These are phyloP conservation scores for Acholoe squamosa DNA, from an alignment of 2,888 invertebrate genomes.

Conservation along the genomic window DNA sequence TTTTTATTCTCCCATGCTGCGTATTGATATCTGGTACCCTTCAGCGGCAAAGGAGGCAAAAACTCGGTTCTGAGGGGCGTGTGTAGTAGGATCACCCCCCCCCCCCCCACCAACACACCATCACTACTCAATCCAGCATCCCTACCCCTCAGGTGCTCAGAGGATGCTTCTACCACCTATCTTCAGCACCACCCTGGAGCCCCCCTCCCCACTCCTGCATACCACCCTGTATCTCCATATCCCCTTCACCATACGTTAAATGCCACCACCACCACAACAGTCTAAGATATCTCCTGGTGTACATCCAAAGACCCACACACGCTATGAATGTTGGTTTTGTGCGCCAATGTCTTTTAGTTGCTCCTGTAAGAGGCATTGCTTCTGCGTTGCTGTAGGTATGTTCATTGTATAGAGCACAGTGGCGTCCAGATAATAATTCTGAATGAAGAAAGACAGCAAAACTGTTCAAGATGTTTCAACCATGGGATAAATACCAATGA, in stretches of 20 bases:
- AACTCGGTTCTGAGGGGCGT: neutral
- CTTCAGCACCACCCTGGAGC: neutral
- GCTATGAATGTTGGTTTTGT: no score
- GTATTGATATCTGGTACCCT: slow-evolving; percentile 16
- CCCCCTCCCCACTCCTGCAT: no score
- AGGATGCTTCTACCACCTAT: neutral
- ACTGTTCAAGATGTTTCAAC: no score
- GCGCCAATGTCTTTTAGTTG: no score
- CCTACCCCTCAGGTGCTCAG: neutral
- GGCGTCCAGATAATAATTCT: no score
- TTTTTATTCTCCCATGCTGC: slow-evolving; percentile 18
- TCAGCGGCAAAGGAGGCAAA: neutral
- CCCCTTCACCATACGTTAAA: neutral
- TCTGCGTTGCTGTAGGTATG: no score
- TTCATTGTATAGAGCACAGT: no score
- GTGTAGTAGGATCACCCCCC: neutral
- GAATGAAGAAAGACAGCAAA: no score
- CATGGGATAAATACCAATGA: no score
- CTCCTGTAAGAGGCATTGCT: no score
- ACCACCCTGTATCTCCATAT: neutral
- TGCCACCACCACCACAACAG: no score
- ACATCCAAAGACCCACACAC: no score
- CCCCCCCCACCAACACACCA: neutral
- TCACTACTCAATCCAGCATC: neutral
- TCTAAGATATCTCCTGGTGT: neutral